phyloP scores from a whole-genome alignment of 2,113 vertebrate genomes.

The Eidolon helvum region DNA sequence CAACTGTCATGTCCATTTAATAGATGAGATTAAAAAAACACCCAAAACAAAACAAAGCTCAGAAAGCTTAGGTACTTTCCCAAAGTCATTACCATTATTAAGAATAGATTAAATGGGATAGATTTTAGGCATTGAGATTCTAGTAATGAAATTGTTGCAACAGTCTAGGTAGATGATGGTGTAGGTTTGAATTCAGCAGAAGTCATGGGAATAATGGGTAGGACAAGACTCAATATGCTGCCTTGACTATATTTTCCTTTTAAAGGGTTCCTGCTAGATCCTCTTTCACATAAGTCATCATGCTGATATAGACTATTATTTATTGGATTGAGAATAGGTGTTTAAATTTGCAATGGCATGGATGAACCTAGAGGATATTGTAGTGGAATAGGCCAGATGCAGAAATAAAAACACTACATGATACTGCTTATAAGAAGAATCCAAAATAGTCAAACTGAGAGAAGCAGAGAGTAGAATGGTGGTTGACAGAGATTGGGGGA shows the following conservation, averaged over 20 bases:
- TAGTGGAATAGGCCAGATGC: background rate
- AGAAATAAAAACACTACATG: background rate
- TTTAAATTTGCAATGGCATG: background rate
- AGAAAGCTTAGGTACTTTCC: constrained; percentile 66
- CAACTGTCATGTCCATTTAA: constrained; percentile 59
- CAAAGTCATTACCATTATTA: constrained; percentile 14
- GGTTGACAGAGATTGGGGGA: background rate
- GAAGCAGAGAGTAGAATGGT: background rate
- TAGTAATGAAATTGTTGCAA: background rate
- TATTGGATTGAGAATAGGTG: background rate
- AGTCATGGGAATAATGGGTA: background rate
- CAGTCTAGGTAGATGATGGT: background rate
- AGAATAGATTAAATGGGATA: background rate
- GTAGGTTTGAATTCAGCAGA: background rate
- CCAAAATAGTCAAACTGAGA: background rate
- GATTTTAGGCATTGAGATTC: background rate
- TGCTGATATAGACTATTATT: background rate
- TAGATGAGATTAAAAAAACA: constrained; percentile 48
- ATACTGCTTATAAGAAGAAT: background rate
- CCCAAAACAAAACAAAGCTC: constrained; percentile 20
- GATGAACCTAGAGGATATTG: background rate
- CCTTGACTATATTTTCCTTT: background rate
- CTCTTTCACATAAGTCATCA: background rate
- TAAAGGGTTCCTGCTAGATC: background rate
- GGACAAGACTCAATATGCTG: background rate